Evolutionary conservation across 2,888 invertebrate genomes (phyloP), one percentile per base, ranked within the genome.

Genomic region (Xestia xanthographa): DNA sequence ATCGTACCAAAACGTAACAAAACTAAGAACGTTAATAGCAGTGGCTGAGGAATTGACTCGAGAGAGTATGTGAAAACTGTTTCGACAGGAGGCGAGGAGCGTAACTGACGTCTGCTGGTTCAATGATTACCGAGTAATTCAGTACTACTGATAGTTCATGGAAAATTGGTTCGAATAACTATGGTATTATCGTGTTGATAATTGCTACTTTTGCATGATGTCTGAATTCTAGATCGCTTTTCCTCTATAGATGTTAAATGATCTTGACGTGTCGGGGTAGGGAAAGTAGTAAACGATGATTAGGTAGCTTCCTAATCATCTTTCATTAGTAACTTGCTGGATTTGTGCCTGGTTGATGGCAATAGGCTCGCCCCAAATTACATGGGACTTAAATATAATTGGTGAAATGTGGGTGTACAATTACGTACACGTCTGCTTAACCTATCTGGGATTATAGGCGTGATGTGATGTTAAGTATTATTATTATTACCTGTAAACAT

Each of bases 51-150:
- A 88, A 90, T 87, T 86, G 82, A 84, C 72, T 81, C 80, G 82
- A 86, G 87, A 86, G 85, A 86, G 81, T 85, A 83, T 86, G 84
- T 84, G 87, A 87, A 89, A 89, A 87, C 88, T 88, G 88, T 87
- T 89, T 88, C 84, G 87, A 87, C 86, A 87, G 86, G 87, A 88
- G 81, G 75, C 87, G 77, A 76, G 82, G 60, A 88, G 83, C 83
- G 88, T 85, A 88, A 87, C 86, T 81, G 84, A 85, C 80, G 80
- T 87, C 29, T 45, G 34, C 86, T 80, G 83, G 77, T 67, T 84
- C 77, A 87, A 80, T 76, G 80, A 77, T 65, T 71, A 72, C 63
- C 72, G 50, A 67, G 72, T 65, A 79, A 79, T 80, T 60, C 67
- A 43, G 66, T 63, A 43, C 48, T 48, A 26, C n/a, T n/a, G 41